These are phyloP conservation scores for Microcebus tavaratra DNA, from an alignment of 2,113 vertebrate genomes.

Conservation along the genomic window DNA sequence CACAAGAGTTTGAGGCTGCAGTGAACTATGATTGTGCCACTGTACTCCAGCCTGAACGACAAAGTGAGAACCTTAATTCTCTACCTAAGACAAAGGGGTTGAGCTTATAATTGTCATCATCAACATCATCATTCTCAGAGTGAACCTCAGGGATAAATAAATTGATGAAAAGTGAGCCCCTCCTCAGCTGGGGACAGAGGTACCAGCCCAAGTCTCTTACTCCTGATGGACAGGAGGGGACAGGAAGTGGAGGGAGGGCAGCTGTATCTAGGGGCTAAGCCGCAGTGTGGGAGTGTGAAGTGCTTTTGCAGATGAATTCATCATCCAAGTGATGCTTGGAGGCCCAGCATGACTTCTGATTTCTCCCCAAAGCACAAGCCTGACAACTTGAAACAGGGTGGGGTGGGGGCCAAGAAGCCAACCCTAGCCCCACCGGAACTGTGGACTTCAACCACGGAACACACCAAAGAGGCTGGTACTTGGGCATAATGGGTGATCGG, in stretches of 20 bases:
- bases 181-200: neutral
- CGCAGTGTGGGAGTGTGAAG: neutral
- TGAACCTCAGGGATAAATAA: neutral
- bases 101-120: neutral
- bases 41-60: too few relatives aligned
- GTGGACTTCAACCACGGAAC: neutral
- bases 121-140: neutral
- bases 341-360: neutral
- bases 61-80: neutral
- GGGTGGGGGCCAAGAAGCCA: neutral
- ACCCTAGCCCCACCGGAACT: neutral
- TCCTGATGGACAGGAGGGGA: neutral
- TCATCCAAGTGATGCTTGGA: neutral
- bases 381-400: neutral
- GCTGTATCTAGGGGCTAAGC: fast-evolving
- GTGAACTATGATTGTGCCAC: too few relatives aligned
- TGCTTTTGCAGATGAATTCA: neutral
- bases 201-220: neutral
- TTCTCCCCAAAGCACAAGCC: neutral
- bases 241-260: neutral
- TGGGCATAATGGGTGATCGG: neutral
- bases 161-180: neutral
- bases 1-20: too few relatives aligned
- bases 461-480: neutral
- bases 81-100: neutral